Evolutionary conservation across 2,113 vertebrate species (phyloP), one percentile per base, ranked within the genome.

Genomic region (Pseudopodoces humilis): DNA sequence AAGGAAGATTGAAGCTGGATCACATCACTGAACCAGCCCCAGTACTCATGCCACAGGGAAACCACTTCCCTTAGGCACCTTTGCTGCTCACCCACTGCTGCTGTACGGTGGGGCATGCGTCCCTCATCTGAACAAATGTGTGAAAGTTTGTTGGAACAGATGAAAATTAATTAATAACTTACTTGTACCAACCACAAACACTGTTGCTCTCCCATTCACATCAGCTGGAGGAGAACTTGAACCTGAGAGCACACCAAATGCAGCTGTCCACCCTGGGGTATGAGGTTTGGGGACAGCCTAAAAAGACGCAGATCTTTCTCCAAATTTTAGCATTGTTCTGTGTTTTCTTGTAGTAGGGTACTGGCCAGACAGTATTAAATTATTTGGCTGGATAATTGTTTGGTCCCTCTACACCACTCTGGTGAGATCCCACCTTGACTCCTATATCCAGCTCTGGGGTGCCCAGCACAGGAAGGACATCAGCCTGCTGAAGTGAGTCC

Each of bases 31-130:
- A 78, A 58, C 5, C 46, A 55, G 23, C 15, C 30, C 11, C 27
- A 30, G 18, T 15, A 47, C 7, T 60, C 7, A 4, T 49, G 19
- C 12, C 56, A 21, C 37, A 24, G 58, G 18, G 27, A 79, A 83
- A 39, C 12, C 15, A 13, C 15, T 52, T 77, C 39, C 44, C 16
- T n/a, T 15, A 43, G 20, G 30, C 27, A 85, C 9, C 14, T 46
- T 60, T 14, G 9, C 6, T 83, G 30, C 33, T 80, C 25, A 41
- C 14, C 17, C 30, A 41, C 62, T 33, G n/a, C 25, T 37, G 44
- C 27, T 50, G 5, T 7, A 18, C 0, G 2, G 23, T 46, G 41
- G 41, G 33, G 6, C 25, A 50, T 2, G 7, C 9, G 43, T 17
- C 31, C 11, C 8, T 56, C 53, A 39, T 23, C 30, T 55, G 33